phyloP scores from a whole-genome alignment of 1,140 invertebrate species.

The Anoplolepis gracilipes region DNA sequence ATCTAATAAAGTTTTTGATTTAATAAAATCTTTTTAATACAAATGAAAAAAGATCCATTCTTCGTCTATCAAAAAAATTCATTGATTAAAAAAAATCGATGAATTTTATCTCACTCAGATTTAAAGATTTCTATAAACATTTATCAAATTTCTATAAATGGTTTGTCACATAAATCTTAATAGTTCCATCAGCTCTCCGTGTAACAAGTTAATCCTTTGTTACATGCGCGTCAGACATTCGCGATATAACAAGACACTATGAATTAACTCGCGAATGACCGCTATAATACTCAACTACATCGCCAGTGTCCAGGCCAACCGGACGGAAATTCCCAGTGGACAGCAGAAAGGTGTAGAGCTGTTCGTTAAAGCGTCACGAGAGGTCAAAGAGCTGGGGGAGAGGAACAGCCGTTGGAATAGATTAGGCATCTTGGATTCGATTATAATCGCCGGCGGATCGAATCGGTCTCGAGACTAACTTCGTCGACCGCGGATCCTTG shows the following conservation, averaged over 20 bases:
- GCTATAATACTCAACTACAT: slow-evolving; percentile 26
- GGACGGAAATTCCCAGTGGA: slow-evolving; percentile 55
- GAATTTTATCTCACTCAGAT: no score
- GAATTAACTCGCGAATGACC: slow-evolving; percentile 37
- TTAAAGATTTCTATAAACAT: no score
- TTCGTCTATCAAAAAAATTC: no score
- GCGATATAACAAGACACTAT: background rate
- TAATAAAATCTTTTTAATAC: background rate
- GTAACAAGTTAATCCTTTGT: background rate
- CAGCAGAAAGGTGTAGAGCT: slow-evolving; percentile 27
- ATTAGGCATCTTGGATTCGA: slow-evolving; percentile 68
- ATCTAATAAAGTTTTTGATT: background rate
- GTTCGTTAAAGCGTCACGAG: slow-evolving; percentile 32
- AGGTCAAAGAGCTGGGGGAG: slow-evolving; percentile 28
- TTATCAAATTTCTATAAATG: no score
- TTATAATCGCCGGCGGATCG: slow-evolving; percentile 70
- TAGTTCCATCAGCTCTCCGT: background rate
- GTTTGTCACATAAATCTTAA: no score
- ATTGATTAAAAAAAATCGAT: no score
- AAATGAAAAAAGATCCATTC: background rate
- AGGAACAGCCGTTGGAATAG: slow-evolving; percentile 41
- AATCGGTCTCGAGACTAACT: slow-evolving; percentile 73
- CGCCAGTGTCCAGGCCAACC: slow-evolving; percentile 37
- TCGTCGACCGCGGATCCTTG: slow-evolving; percentile 74
- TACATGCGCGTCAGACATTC: background rate